Evolutionary conservation across 64 coral and sea anemone species (phyloP).

Genomic region (Acropora tenuis): DNA sequence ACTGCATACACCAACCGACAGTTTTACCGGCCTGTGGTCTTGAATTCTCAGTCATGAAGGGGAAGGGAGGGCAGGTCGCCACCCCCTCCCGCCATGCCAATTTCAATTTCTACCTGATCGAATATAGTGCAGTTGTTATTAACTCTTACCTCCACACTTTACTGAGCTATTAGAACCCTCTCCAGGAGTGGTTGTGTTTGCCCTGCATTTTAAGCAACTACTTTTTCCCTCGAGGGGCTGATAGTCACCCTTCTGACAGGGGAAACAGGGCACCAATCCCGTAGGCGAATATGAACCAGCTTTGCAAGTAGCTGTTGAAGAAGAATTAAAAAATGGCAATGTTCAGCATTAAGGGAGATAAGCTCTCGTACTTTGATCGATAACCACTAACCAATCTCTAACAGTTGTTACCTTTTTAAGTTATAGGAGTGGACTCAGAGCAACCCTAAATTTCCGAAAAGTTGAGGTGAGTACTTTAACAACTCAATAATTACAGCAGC

Average conservation of each 20-base stretch:
- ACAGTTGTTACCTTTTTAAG: not conserved
- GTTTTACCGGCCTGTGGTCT: not conserved
- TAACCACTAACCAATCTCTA: not conserved
- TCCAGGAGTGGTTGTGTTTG: conserved; percentile 12
- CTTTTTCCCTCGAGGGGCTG: not conserved
- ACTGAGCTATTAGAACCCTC: conserved; percentile 35
- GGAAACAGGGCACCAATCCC: conserved; percentile 58
- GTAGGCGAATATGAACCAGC: conserved; percentile 60
- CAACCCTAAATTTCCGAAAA: not conserved
- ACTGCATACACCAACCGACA: not conserved
- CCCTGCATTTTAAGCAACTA: conserved; percentile 11
- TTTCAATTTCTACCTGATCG: not conserved
- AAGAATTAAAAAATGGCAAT: not conserved
- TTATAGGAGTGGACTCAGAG: not conserved
- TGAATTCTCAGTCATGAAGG: not conserved
- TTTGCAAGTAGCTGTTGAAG: conserved; percentile 37
- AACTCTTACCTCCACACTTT: conserved; percentile 36
- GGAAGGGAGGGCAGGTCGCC: not conserved
- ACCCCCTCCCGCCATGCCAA: not conserved
- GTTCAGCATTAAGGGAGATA: not conserved
- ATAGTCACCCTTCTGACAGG: conserved; percentile 53
- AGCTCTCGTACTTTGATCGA: not conserved
- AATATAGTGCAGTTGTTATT: not conserved
- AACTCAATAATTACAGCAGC: not conserved
- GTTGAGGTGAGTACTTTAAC: not conserved